Conservation (phyloP, 2,797 vertebrate genomes). For the Chaenodraco wilsoni region DNA sequence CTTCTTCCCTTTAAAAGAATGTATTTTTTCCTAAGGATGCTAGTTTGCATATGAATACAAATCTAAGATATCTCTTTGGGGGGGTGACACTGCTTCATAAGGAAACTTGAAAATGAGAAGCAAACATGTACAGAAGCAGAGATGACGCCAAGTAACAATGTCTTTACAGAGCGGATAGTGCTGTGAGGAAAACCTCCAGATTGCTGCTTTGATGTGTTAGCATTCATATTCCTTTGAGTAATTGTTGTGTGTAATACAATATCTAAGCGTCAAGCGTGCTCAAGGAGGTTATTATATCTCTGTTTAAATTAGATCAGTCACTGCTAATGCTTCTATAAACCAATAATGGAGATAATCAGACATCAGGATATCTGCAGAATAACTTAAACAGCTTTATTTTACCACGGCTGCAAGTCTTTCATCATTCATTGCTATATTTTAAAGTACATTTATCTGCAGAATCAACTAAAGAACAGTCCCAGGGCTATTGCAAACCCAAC, state of each 20-base stretch:
- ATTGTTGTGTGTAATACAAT: slow-evolving; percentile 50
- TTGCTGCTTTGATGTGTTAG: slow-evolving; percentile 46
- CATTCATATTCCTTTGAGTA: slow-evolving; percentile 40
- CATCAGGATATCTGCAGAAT: slow-evolving; percentile 25
- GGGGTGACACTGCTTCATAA: slow-evolving; percentile 48
- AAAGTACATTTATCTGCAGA: not conserved
- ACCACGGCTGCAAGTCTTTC: slow-evolving; percentile 1
- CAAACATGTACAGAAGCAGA: slow-evolving; percentile 28
- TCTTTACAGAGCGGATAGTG: slow-evolving; percentile 43
- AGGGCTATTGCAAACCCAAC: not conserved
- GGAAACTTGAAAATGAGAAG: slow-evolving; percentile 64
- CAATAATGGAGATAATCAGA: slow-evolving; percentile 38
- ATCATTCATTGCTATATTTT: not conserved
- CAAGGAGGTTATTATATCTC: slow-evolving; percentile 36
- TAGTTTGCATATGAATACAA: slow-evolving; percentile 73
- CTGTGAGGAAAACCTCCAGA: slow-evolving; percentile 31
- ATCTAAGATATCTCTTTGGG: slow-evolving; percentile 65
- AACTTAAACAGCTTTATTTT: slow-evolving; percentile 12
- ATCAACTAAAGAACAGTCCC: not conserved
- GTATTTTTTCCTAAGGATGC: slow-evolving; percentile 52
- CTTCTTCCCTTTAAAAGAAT: slow-evolving; percentile 51
- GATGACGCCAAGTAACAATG: slow-evolving; percentile 33
- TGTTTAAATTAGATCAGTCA: slow-evolving; percentile 49
- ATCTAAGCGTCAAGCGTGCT: slow-evolving; percentile 33
- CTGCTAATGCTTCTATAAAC: slow-evolving; percentile 46